A percentile compares a stretch with the other conserved stretches of the same genome.
phyloP scores from a whole-genome alignment of 2,888 invertebrate genomes.

The Yponomeuta malinellus region DNA sequence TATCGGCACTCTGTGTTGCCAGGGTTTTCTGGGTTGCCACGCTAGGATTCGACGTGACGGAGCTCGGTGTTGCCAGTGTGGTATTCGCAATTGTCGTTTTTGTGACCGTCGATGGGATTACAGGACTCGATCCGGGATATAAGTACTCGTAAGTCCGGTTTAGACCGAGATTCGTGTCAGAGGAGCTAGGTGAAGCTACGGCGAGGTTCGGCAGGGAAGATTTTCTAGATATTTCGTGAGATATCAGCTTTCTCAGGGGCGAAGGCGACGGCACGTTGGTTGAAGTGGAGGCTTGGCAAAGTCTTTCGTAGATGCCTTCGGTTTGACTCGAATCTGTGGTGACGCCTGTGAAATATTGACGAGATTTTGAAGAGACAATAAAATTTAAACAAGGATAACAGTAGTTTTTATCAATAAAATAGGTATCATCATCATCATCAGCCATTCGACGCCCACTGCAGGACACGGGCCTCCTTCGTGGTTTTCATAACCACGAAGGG shows the following conservation, averaged over 20 bases:
- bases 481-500: too few relatives aligned
- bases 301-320: conserved; percentile 49
- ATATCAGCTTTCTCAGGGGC: conserved; percentile 40
- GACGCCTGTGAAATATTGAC: conserved; percentile 1
- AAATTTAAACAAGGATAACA: too few relatives aligned
- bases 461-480: too few relatives aligned
- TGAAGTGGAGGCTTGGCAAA: conserved; percentile 62
- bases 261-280: conserved; percentile 39
- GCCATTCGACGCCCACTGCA: too few relatives aligned
- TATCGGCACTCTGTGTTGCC: not conserved
- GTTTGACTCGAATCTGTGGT: conserved; percentile 13
- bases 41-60: not conserved
- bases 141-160: conserved; percentile 60
- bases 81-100: not conserved
- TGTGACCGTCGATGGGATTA: conserved; percentile 6
- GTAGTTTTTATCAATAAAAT: too few relatives aligned
- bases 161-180: conserved; percentile 8
- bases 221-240: conserved; percentile 46
- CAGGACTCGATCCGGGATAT: conserved; percentile 41
- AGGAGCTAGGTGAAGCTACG: conserved; percentile 16
- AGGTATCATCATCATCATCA: too few relatives aligned
- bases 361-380: too few relatives aligned
- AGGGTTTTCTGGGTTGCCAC: not conserved
- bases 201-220: conserved; percentile 61
- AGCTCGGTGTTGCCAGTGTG: not conserved